phyloP scores from a whole-genome alignment of 1,140 invertebrate species.

The Drosophila ercepeae region DNA sequence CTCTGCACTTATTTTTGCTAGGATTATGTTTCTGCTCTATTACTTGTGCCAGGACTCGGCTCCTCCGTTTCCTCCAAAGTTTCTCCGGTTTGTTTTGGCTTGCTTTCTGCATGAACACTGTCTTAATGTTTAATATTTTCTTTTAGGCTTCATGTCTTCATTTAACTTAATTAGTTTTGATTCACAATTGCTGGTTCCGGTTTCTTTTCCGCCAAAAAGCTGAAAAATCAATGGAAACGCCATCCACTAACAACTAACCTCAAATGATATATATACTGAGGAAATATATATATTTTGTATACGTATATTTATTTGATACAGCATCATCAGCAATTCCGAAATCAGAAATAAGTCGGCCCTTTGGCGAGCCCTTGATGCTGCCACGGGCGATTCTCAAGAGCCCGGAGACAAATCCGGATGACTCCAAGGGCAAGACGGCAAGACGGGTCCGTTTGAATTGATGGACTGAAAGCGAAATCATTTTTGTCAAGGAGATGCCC shows the following conservation, averaged over 20 bases:
- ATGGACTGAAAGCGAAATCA: neutral
- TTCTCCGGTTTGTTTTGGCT: conserved; percentile 34
- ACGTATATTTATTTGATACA: conserved; percentile 32
- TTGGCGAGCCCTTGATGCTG: conserved; percentile 75
- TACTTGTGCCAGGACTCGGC: conserved; percentile 35
- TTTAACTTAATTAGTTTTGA: conserved; percentile 79
- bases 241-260: conserved; percentile 22
- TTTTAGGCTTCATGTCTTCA: conserved; percentile 66
- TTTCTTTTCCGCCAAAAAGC: neutral
- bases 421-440: conserved; percentile 48
- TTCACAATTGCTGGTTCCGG: conserved; percentile 26
- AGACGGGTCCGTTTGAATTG: conserved; percentile 50
- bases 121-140: conserved; percentile 75
- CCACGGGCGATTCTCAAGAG: conserved; percentile 59
- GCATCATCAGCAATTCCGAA: conserved; percentile 49
- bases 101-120: conserved; percentile 74
- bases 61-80: neutral
- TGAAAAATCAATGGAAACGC: conserved; percentile 29
- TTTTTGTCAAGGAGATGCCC: neutral
- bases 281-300: conserved; percentile 1
- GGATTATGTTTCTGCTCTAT: conserved; percentile 66
- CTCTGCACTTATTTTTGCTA: conserved; percentile 55
- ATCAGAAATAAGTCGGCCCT: conserved; percentile 58
- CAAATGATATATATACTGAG: neutral
- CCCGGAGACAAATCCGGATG: conserved; percentile 44